These are phyloP conservation scores for Orchesella flavescens DNA, from an alignment of 2,888 invertebrate genomes.

Conservation along the genomic window DNA sequence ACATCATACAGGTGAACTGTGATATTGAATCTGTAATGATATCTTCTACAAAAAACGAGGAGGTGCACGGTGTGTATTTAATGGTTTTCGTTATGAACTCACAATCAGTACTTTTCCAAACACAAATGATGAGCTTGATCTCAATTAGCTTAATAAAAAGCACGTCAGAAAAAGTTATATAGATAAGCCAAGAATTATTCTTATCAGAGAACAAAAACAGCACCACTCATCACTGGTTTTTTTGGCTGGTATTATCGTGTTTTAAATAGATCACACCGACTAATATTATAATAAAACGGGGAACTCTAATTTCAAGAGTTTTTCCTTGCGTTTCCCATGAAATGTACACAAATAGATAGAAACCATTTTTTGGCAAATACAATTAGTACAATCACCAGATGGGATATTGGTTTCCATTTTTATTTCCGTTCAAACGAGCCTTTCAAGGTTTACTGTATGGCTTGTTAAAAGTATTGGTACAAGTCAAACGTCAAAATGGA, in stretches of 20 bases:
- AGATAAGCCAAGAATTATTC: background rate
- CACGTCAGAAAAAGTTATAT: background rate
- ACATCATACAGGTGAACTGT: background rate
- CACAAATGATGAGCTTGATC: too few species aligned
- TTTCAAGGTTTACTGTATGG: background rate
- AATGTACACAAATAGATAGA: background rate
- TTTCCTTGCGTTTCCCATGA: background rate
- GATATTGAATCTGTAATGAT: too few species aligned
- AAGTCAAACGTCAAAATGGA: background rate
- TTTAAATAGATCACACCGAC: conserved; percentile 2
- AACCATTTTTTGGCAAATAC: background rate
- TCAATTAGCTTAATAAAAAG: background rate
- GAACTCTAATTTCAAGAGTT: background rate
- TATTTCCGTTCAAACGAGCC: background rate
- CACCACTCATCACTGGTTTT: background rate
- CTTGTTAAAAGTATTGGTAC: background rate
- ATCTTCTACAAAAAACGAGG: too few species aligned
- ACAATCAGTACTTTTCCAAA: too few species aligned
- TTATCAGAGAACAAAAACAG: background rate
- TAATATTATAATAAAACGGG: background rate
- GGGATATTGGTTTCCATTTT: conserved; percentile 18
- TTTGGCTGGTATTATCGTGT: background rate
- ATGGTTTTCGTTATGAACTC: too few species aligned
- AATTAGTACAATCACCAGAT: background rate
- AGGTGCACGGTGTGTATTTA: too few species aligned